Evolutionary conservation across 2,888 invertebrate genomes (phyloP).

Genomic region (Onthophagus sagittarius): DNA sequence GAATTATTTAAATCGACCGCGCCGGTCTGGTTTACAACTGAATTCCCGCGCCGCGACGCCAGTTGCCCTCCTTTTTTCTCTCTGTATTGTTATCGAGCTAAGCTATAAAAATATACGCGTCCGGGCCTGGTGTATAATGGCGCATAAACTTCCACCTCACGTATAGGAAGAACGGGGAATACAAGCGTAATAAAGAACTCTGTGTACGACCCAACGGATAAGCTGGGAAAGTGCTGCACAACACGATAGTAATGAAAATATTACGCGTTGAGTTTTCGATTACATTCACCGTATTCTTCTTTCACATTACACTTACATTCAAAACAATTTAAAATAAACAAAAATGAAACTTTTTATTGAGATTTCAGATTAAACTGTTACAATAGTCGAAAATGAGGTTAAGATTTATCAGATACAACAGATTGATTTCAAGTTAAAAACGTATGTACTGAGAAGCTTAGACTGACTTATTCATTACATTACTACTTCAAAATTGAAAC

Average conservation of each 20-base stretch:
- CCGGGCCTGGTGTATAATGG: not conserved
- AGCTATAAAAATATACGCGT: not conserved
- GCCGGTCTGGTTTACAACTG: not conserved
- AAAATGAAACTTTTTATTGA: too few relatives aligned
- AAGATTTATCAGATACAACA: too few relatives aligned
- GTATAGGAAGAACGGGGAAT: not conserved
- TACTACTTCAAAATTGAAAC: too few relatives aligned
- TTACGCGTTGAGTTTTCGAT: not conserved
- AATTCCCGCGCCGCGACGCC: not conserved
- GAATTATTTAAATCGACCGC: not conserved
- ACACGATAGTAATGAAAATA: not conserved
- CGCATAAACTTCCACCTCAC: not conserved
- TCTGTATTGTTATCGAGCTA: not conserved
- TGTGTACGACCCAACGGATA: not conserved
- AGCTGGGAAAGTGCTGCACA: not conserved
- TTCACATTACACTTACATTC: not conserved
- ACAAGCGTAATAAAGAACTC: not conserved
- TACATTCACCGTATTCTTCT: too few relatives aligned
- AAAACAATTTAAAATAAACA: not conserved
- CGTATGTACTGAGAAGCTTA: too few relatives aligned
- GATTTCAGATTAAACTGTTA: too few relatives aligned
- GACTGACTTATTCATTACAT: too few relatives aligned
- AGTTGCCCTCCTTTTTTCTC: not conserved
- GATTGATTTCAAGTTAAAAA: too few relatives aligned
- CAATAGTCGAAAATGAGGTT: too few relatives aligned